Conservation (phyloP, 2,113 vertebrate genomes). For the Pygoscelis antarcticus region DNA sequence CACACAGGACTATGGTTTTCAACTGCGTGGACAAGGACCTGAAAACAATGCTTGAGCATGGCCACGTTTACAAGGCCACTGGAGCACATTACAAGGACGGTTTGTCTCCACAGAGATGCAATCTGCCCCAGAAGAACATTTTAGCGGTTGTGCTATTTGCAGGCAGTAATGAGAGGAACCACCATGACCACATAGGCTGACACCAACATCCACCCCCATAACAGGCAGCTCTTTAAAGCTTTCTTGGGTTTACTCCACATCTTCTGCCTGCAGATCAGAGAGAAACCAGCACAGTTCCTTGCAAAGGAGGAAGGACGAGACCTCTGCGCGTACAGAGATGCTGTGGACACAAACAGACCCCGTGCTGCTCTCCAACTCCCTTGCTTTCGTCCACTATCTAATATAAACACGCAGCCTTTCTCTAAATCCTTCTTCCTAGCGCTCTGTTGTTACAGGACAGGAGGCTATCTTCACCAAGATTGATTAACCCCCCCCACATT, state of each 20-base stretch:
- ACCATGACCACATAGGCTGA: accelerated
- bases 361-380: neutral
- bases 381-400: neutral
- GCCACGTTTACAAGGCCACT: too few species aligned
- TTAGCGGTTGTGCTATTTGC: neutral
- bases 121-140: too few species aligned
- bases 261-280: neutral
- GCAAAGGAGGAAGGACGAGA: neutral
- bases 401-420: neutral
- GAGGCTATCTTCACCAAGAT: neutral
- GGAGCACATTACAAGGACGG: neutral
- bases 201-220: neutral
- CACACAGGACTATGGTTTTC: accelerated
- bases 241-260: neutral
- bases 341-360: neutral
- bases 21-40: neutral
- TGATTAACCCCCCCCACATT: neutral
- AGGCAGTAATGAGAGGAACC: neutral
- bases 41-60: accelerated
- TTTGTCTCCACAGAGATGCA: neutral
- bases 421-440: neutral
- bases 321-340: neutral
- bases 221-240: neutral
- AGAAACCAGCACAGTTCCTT: neutral
- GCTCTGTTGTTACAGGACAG: neutral